Conservation (phyloP, 2,797 vertebrate species). For the Eulemur albifrons region DNA sequence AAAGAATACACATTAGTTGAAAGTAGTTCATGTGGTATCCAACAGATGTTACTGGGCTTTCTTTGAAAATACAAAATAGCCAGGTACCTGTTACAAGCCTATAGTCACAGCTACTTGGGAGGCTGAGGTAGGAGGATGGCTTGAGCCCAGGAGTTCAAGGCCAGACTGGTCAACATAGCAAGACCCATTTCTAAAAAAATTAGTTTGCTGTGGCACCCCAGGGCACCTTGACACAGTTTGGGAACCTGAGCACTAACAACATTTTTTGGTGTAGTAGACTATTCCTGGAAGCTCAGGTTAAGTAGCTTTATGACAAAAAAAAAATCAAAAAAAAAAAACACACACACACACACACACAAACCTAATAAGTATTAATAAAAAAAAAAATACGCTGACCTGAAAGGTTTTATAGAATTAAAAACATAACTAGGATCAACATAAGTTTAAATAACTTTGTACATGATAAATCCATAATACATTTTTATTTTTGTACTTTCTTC, state of each 20-base stretch:
- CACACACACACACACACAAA: no score
- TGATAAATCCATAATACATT: no score
- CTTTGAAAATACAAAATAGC: neutral
- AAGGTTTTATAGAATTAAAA: neutral
- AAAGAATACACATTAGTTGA: accelerated
- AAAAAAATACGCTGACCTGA: neutral
- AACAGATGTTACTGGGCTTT: neutral
- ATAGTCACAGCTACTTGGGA: neutral
- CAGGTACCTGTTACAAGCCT: neutral
- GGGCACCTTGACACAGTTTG: neutral
- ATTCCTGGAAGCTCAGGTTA: neutral
- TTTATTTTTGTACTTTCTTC: neutral
- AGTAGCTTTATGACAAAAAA: neutral
- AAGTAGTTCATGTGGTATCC: neutral
- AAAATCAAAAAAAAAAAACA: neutral
- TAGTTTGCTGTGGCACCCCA: no score
- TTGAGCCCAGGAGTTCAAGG: neutral
- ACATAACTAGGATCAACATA: neutral
- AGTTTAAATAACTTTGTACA: neutral
- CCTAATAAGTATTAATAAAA: neutral
- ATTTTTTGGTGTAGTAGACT: neutral
- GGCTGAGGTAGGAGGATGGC: neutral
- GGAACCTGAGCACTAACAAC: neutral
- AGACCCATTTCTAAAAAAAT: neutral
- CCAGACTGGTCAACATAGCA: neutral